A percentile compares a stretch with the other conserved stretches of the same genome.
Conservation (phyloP, 2,888 invertebrate species). For the Monoplex corrugatus region DNA sequence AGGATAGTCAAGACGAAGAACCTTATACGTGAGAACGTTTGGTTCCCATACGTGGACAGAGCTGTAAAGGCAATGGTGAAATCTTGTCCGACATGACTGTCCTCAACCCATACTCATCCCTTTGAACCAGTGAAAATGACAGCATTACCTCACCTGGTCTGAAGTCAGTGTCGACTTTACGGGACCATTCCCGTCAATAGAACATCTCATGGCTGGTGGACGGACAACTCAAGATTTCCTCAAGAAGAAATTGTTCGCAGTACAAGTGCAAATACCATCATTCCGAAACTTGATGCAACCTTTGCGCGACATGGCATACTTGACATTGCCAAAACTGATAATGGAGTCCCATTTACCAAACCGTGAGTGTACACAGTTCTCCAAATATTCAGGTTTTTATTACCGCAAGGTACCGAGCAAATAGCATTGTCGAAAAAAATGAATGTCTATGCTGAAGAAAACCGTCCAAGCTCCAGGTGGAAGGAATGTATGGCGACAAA, state of each 20-base stretch:
- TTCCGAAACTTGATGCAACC: not conserved
- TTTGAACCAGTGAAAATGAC: conserved; percentile 41
- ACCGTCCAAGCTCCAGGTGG: not conserved
- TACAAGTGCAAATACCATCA: not conserved
- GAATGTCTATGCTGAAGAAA: conserved; percentile 7
- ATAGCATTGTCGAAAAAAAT: not conserved
- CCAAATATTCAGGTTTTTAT: not conserved
- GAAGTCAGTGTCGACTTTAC: conserved; percentile 48
- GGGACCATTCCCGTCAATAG: conserved; percentile 49
- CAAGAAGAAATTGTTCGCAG: not conserved
- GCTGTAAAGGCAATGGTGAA: conserved; percentile 56
- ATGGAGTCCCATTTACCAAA: not conserved
- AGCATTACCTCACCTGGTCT: conserved; percentile 47
- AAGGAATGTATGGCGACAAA: not conserved
- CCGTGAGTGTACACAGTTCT: not conserved
- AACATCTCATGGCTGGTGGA: not conserved
- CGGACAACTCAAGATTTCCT: not conserved
- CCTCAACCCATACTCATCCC: conserved; percentile 43
- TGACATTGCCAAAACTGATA: not conserved
- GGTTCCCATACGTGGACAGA: conserved; percentile 1
- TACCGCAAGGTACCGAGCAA: not conserved
- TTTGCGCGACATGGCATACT: not conserved
- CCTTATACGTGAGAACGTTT: not conserved
- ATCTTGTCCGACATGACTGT: conserved; percentile 59
- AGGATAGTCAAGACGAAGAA: conserved; percentile 56